Percentiles rank a stretch among this genome's conserved stretches.
Conservation (phyloP, 1,140 invertebrate species). For the Papilio polyxenes region DNA sequence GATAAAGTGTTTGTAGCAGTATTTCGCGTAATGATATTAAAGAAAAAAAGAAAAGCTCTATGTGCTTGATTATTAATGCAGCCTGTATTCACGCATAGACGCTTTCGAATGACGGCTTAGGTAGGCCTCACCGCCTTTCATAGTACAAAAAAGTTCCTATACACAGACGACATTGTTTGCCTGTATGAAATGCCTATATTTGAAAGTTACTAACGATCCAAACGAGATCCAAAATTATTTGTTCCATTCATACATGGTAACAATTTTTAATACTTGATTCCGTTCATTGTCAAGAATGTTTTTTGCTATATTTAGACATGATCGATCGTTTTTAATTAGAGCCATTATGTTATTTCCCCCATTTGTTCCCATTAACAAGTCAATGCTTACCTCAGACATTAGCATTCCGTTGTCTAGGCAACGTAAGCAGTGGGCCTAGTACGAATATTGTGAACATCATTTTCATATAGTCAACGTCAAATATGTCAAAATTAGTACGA, state of each 20-base stretch:
- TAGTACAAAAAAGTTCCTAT: too few species aligned
- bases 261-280: background rate
- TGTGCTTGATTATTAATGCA: background rate
- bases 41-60: too few species aligned
- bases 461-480: too few species aligned
- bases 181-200: too few species aligned
- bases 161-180: too few species aligned
- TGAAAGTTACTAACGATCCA: too few species aligned
- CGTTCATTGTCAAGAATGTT: constrained; percentile 1
- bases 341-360: background rate
- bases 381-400: background rate
- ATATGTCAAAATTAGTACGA: too few species aligned
- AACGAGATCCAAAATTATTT: background rate
- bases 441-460: too few species aligned
- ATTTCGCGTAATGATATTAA: background rate
- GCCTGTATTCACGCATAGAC: too few species aligned
- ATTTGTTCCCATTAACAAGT: background rate
- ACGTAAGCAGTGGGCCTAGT: background rate
- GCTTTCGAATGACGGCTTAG: background rate
- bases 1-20: background rate
- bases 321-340: background rate
- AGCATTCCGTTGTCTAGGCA: background rate
- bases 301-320: background rate
- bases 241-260: background rate
- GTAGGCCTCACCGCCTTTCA: background rate